Evolutionary conservation across 2,113 vertebrate species (phyloP).

Genomic region (Calyptomena viridis): DNA sequence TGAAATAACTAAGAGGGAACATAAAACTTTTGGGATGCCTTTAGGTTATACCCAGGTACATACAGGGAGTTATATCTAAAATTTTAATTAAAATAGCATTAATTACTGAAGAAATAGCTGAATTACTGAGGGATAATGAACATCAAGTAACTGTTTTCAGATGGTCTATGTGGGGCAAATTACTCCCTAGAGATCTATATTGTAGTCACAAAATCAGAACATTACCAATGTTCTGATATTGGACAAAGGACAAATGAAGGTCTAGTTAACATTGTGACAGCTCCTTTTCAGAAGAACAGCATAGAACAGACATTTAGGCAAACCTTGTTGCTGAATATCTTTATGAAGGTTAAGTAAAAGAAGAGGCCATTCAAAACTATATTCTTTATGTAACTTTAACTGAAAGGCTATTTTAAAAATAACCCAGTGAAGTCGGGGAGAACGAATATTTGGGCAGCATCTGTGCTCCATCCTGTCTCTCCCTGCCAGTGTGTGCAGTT

Average conservation of each 20-base stretch:
- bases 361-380: background rate
- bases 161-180: conserved; percentile 54
- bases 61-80: conserved; percentile 27
- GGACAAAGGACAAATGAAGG: conserved; percentile 67
- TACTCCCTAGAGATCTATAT: conserved; percentile 38
- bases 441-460: background rate
- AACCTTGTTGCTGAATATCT: background rate
- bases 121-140: conserved; percentile 11
- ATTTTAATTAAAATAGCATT: conserved; percentile 64
- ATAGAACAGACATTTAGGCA: background rate
- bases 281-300: conserved; percentile 32
- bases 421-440: background rate
- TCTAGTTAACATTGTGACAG: conserved; percentile 38
- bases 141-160: conserved; percentile 54
- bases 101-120: conserved; percentile 59
- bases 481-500: background rate
- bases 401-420: background rate
- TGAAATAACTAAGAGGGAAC: background rate
- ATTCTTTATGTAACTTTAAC: background rate
- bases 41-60: background rate
- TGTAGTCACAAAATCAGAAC: conserved; percentile 44
- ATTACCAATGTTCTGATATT: conserved; percentile 25
- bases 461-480: background rate
- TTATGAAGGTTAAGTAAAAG: background rate
- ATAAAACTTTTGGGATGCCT: background rate